A percentile compares a stretch with the other conserved stretches of the same genome.
phyloP scores from a whole-genome alignment of 2,113 vertebrate genomes.

The Rhinogobius similis region DNA sequence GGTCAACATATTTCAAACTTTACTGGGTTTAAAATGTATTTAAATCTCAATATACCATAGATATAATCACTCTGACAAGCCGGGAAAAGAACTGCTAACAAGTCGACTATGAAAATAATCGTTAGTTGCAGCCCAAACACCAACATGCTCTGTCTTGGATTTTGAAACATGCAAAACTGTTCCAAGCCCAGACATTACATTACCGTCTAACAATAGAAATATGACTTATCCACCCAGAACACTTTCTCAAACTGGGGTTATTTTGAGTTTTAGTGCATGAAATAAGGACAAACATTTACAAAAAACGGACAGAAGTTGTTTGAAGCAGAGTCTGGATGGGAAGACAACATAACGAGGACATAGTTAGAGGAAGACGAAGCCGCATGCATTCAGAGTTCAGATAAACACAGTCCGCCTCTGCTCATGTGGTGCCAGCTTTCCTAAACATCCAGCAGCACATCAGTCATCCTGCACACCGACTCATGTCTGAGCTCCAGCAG shows the following conservation, averaged over 20 bases:
- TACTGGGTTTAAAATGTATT: no score
- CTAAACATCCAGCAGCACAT: constrained; percentile 48
- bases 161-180: not conserved
- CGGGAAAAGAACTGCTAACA: no score
- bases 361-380: constrained; percentile 43
- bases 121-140: not conserved
- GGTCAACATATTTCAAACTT: no score
- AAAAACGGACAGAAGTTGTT: constrained; percentile 22
- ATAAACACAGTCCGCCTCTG: constrained; percentile 49
- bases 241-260: constrained; percentile 14
- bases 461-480: constrained; percentile 39
- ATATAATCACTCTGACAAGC: no score
- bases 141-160: constrained; percentile 9
- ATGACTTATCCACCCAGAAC: not conserved
- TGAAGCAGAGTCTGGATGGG: constrained; percentile 15
- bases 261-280: constrained; percentile 11
- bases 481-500: constrained; percentile 14
- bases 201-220: constrained; percentile 3
- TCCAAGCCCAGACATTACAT: constrained; percentile 8
- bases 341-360: constrained; percentile 16
- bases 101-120: no score
- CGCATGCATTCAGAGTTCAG: constrained; percentile 45
- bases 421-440: constrained; percentile 55
- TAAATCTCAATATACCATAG: no score
- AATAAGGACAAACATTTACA: constrained; percentile 30